Percentiles rank a stretch among this genome's conserved stretches.
phyloP scores from a whole-genome alignment of 2,888 invertebrate genomes.

The Ophion slaviceki region DNA sequence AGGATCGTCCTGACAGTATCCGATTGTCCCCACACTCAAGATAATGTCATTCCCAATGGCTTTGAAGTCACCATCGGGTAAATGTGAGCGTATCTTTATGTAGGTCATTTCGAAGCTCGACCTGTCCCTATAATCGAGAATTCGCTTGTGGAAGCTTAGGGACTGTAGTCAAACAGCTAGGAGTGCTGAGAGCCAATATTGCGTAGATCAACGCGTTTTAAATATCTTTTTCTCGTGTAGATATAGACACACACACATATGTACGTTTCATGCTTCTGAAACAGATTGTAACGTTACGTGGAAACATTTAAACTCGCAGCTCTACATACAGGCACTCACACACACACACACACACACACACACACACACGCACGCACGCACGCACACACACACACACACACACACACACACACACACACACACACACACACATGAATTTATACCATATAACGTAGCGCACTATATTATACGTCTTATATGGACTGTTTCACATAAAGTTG shows the following conservation, averaged over 20 bases:
- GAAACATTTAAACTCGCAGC: constrained; percentile 16
- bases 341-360: neutral
- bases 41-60: neutral
- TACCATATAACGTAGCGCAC: too few relatives aligned
- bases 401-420: neutral
- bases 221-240: neutral
- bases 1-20: neutral
- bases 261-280: constrained; percentile 13
- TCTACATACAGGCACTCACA: neutral
- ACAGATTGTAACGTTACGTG: constrained; percentile 15
- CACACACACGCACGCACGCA: too few relatives aligned
- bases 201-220: neutral
- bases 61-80: neutral
- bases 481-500: neutral
- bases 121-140: neutral
- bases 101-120: neutral
- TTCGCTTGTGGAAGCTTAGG: neutral
- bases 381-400: neutral
- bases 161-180: too few relatives aligned
- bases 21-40: neutral
- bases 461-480: too few relatives aligned
- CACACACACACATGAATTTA: neutral
- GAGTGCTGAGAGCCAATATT: neutral
- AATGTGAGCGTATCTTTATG: neutral
- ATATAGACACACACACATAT: neutral